Conservation (phyloP, 2,797 vertebrate species). For the Anas flavirostris region DNA sequence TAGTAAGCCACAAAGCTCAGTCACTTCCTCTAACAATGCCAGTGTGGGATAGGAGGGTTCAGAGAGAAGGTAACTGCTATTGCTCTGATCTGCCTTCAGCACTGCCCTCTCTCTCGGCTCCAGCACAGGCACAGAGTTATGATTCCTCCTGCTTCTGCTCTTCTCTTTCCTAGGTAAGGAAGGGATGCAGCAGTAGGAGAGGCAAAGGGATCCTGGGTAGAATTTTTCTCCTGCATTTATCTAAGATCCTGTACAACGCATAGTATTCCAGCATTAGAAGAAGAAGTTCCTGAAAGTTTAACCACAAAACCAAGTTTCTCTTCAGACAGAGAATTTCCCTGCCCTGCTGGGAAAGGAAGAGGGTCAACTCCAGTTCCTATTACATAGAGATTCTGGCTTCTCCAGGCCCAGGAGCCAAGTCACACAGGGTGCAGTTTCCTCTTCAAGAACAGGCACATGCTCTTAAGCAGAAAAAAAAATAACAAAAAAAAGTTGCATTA, state of each 20-base stretch:
- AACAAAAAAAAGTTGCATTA: too few species aligned
- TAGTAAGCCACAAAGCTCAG: not conserved
- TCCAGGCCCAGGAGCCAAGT: too few species aligned
- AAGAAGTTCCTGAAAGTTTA: too few species aligned
- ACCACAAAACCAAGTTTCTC: too few species aligned
- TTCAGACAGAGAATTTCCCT: too few species aligned
- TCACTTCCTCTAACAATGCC: not conserved
- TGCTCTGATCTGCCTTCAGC: not conserved
- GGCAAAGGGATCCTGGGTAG: not conserved
- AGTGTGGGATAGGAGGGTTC: not conserved
- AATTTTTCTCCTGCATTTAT: not conserved
- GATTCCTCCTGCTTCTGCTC: not conserved
- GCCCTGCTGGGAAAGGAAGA: too few species aligned
- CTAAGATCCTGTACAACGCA: not conserved
- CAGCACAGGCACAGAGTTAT: not conserved
- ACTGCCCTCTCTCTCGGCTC: not conserved
- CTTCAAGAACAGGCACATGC: too few species aligned
- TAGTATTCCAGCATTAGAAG: too few species aligned
- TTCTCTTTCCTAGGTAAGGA: not conserved
- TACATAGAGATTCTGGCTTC: too few species aligned
- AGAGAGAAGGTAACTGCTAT: not conserved
- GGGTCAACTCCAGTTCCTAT: too few species aligned
- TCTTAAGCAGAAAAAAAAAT: too few species aligned
- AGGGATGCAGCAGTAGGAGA: not conserved
- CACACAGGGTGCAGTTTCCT: too few species aligned